Percentiles rank a stretch among this genome's conserved stretches.
Conservation (phyloP, 2,797 vertebrate genomes). For the Rhinatrema bivittatum region DNA sequence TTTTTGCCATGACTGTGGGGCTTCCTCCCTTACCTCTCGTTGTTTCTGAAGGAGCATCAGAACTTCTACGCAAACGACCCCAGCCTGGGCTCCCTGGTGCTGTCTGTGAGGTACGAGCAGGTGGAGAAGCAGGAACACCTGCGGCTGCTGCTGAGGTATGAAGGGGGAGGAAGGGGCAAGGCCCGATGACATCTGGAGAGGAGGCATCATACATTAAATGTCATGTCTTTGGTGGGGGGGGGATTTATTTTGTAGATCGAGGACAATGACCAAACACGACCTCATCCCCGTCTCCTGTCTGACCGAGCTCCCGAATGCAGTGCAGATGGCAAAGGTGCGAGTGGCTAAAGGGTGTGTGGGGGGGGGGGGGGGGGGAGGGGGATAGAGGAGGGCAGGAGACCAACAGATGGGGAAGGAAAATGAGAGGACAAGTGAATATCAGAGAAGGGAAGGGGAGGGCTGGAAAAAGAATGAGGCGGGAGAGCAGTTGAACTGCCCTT, state of each 20-base stretch:
- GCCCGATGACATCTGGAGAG: no score
- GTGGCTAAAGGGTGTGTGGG: no score
- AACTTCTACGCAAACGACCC: conserved; percentile 53
- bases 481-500: no score
- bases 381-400: no score
- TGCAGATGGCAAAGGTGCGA: conserved; percentile 79
- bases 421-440: no score
- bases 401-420: no score
- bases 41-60: conserved; percentile 59
- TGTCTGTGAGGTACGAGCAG: conserved; percentile 52
- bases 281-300: conserved; percentile 73
- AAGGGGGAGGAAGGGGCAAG: neutral
- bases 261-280: conserved; percentile 73
- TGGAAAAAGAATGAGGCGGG: no score
- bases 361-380: no score
- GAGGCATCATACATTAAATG: neutral
- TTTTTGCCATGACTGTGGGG: neutral
- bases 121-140: conserved; percentile 42
- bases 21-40: no score
- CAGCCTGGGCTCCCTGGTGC: conserved; percentile 42
- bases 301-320: conserved; percentile 69
- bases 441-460: no score
- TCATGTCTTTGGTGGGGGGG: no score
- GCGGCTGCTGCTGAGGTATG: conserved; percentile 40
- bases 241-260: conserved; percentile 59